Percentiles rank a stretch among this genome's conserved stretches.
phyloP scores from a whole-genome alignment of 2,113 vertebrate genomes.

The Riparia riparia region DNA sequence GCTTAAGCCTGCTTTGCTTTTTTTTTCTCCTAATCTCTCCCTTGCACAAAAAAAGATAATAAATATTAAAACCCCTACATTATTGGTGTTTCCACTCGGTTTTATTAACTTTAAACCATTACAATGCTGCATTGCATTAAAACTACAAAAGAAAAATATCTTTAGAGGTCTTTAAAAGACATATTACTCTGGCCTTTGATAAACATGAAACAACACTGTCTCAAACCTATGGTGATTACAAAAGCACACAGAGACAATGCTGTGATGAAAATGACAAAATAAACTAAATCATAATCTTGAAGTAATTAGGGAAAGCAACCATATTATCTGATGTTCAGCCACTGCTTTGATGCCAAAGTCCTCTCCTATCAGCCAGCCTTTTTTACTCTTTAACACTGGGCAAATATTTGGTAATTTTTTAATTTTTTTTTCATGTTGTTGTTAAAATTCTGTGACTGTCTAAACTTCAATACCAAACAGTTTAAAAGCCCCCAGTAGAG shows the following conservation, averaged over 20 bases:
- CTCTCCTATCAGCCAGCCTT: accelerated
- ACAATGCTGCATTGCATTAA: neutral
- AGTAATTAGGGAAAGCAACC: neutral
- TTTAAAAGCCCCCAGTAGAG: neutral
- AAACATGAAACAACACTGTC: neutral
- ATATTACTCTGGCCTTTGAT: neutral
- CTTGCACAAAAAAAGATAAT: too few relatives aligned
- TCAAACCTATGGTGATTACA: neutral
- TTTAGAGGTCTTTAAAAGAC: neutral
- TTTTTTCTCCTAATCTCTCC: too few relatives aligned
- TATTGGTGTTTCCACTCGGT: too few relatives aligned
- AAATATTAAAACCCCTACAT: too few relatives aligned
- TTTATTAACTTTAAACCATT: too few relatives aligned
- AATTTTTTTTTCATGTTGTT: neutral
- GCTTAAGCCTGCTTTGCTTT: too few relatives aligned
- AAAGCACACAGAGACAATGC: neutral
- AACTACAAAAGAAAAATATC: neutral
- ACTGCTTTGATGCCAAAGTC: neutral
- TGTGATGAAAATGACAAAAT: neutral
- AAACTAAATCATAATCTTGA: neutral
- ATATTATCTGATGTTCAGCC: neutral
- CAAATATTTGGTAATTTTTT: neutral
- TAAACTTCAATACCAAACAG: accelerated
- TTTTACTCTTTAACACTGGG: neutral
- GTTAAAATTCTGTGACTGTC: neutral